A percentile compares a stretch with the other conserved stretches of the same genome.
Conservation (phyloP, 2,888 invertebrate genomes). For the Toxonevra muliebris region DNA sequence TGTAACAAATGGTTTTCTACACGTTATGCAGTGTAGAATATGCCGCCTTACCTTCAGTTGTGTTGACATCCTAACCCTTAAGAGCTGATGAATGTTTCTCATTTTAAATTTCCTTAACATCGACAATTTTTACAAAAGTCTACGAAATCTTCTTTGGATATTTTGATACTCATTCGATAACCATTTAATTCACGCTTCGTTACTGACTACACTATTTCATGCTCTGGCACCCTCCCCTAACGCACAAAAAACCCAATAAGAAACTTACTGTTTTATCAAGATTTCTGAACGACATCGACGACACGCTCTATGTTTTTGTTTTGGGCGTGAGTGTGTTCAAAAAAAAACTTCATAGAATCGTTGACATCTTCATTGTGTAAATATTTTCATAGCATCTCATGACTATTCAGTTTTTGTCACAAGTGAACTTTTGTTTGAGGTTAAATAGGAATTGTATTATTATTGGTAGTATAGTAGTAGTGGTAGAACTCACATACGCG, state of each 20-base stretch:
- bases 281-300: slow-evolving; percentile 4
- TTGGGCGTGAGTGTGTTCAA: neutral
- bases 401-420: slow-evolving; percentile 8
- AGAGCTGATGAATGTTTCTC: too few relatives aligned
- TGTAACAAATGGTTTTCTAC: too few relatives aligned
- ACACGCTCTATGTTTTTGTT: slow-evolving; percentile 9
- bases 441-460: slow-evolving; percentile 28
- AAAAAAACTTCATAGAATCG: slow-evolving; percentile 24
- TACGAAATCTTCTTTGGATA: too few relatives aligned
- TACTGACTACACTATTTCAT: too few relatives aligned
- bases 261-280: neutral
- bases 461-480: slow-evolving; percentile 10
- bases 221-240: too few relatives aligned
- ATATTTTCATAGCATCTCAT: slow-evolving; percentile 57
- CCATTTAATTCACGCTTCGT: too few relatives aligned
- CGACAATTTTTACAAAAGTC: too few relatives aligned
- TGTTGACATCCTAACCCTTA: too few relatives aligned
- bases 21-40: too few relatives aligned
- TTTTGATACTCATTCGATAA: too few relatives aligned
- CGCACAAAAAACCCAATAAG: neutral
- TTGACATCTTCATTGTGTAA: slow-evolving; percentile 53
- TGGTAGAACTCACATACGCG: neutral
- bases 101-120: too few relatives aligned
- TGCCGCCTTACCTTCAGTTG: too few relatives aligned
- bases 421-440: slow-evolving; percentile 36